phyloP scores from a whole-genome alignment of 1,140 invertebrate species.

The Calliphora vicina region DNA sequence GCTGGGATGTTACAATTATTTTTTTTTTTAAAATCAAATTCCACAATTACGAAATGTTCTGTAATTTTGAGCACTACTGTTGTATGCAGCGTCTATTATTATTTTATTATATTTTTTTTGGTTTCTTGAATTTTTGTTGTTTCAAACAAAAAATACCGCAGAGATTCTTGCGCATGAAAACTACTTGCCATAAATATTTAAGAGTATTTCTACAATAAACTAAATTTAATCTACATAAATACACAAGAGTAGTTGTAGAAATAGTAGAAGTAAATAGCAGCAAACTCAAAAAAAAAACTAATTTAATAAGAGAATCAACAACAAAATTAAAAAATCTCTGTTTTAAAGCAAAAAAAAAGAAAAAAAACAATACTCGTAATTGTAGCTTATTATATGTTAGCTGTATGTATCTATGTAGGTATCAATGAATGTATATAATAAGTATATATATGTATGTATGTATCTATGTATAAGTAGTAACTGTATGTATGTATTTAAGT shows the following conservation, averaged over 20 bases:
- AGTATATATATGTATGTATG: not conserved
- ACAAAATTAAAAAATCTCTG: not conserved
- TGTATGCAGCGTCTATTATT: not conserved
- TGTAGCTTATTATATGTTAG: conserved; percentile 7
- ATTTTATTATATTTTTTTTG: not conserved
- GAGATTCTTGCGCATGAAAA: conserved; percentile 33
- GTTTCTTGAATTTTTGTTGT: conserved; percentile 15
- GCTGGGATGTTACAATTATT: no score
- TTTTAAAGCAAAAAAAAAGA: not conserved
- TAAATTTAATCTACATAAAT: not conserved
- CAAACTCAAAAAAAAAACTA: not conserved
- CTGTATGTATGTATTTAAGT: not conserved
- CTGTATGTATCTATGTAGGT: not conserved
- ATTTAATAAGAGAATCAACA: not conserved
- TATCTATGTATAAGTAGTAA: not conserved
- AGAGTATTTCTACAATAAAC: not conserved
- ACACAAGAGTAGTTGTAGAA: not conserved
- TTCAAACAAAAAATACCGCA: conserved; percentile 3
- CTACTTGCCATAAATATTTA: conserved; percentile 38
- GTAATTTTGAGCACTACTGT: not conserved
- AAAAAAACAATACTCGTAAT: conserved; percentile 3
- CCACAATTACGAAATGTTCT: not conserved
- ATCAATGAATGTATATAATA: not conserved
- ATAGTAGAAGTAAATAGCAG: not conserved
- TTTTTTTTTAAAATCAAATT: not conserved